Base-by-base conservation (phyloP, 2,797 vertebrate species). In the Bothrops alternatus region DNA sequence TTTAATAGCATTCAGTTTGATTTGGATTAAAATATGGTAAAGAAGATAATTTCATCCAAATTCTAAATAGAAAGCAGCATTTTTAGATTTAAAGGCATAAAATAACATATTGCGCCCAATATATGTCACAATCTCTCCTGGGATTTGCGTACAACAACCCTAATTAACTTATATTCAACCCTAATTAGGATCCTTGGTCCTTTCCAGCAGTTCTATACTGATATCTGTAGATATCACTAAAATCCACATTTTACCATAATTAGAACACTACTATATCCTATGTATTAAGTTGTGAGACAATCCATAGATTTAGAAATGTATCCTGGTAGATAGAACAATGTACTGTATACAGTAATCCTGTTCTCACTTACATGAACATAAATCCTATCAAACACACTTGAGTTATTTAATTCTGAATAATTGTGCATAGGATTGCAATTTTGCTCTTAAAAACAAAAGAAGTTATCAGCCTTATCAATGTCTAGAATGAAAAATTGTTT, bases 121-220 rank as follows among this genome's bases (percentile, higher is more conserved):
- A 93, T 96, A 96, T 95, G 95, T 91, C 92, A 2, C 0, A 56
- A 94, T 88, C 90, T 96, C 95, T 95, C 95, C 47, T 94, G 95
- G 94, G 95, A 57, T 95, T 86, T 96, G 95, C 90, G 95, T 95
- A 96, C 95, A 96, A 92, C 89, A 90, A 1, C 91, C 93, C 94
- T 97, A 96, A 96, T 95, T 95, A 96, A 93, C 94, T 95, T 93
- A 85, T 94, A 47, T 94, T 95, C 93, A 92, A 42, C 82, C 78
- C 95, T 93, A 93, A 94, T 95, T 94, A 90, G 11, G 94, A 94
- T 88, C 50, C 96, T 93, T 95, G 95, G 93, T 95, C 93, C 91
- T 82, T 95, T 73, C 90, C 61, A 93, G 53, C 85, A 55, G 23
- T 57, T 37, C 23, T 56, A 26, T 78, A 53, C 63, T 7, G 23